A percentile compares a stretch with the other conserved stretches of the same genome.
phyloP scores from a whole-genome alignment of 2,113 vertebrate species.

The Tetraodon nigroviridis region DNA sequence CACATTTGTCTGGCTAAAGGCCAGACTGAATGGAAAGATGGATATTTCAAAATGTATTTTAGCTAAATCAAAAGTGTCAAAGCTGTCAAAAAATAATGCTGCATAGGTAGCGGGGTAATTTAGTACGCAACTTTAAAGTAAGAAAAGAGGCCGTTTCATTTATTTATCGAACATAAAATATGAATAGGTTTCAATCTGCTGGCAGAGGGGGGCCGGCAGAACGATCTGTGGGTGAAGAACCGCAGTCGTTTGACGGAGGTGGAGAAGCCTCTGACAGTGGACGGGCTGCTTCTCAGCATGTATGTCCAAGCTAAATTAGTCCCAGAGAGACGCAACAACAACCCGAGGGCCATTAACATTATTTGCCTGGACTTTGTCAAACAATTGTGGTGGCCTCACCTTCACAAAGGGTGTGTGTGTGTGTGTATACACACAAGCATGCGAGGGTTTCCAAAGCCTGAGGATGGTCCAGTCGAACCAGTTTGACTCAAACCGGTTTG shows the following conservation, averaged over 20 bases:
- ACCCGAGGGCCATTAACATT: constrained; percentile 26
- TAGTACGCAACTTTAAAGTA: constrained; percentile 42
- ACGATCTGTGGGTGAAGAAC: constrained; percentile 58
- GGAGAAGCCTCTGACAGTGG: constrained; percentile 42
- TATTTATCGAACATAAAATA: constrained; percentile 74
- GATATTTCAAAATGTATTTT: constrained; percentile 9
- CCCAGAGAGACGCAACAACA: constrained; percentile 40
- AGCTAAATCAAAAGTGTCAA: constrained; percentile 30
- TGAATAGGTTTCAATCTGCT: constrained; percentile 66
- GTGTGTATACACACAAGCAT: neutral
- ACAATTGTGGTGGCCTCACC: constrained; percentile 13
- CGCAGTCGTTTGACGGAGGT: constrained; percentile 53
- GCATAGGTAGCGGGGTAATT: constrained; percentile 41
- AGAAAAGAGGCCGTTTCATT: constrained; percentile 69
- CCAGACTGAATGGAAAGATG: constrained; percentile 20
- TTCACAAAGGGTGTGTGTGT: constrained; percentile 25
- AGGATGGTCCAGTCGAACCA: constrained; percentile 42
- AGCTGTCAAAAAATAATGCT: constrained; percentile 33
- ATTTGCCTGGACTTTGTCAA: constrained; percentile 14
- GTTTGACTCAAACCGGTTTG: constrained; percentile 46
- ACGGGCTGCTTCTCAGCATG: constrained; percentile 52
- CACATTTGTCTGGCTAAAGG: neutral
- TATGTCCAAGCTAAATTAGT: constrained; percentile 50
- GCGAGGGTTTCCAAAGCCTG: neutral
- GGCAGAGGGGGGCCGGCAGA: constrained; percentile 52